Percentiles rank a stretch among this genome's conserved stretches.
phyloP scores from a whole-genome alignment of 2,888 invertebrate genomes.

The Iselma pallidipennis region DNA sequence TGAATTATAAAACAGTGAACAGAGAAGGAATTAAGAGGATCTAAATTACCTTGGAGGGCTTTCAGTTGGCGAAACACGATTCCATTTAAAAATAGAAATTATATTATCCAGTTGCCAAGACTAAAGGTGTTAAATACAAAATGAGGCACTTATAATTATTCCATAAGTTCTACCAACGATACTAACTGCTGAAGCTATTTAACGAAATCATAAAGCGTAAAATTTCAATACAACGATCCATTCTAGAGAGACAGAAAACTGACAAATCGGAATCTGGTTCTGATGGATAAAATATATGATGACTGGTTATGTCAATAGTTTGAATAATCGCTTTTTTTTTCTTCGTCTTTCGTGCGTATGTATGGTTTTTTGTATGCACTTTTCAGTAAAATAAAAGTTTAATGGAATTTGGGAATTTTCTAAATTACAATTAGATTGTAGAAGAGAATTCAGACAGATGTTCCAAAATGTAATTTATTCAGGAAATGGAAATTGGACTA shows the following conservation, averaged over 20 bases:
- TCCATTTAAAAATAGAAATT: slow-evolving; percentile 23
- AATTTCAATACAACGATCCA: slow-evolving; percentile 1
- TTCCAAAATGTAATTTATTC: neutral
- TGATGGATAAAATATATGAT: neutral
- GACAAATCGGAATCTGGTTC: neutral
- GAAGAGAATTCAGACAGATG: neutral
- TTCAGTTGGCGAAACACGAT: slow-evolving; percentile 16
- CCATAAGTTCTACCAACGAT: neutral
- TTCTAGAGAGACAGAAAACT: neutral
- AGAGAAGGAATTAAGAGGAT: slow-evolving; percentile 26
- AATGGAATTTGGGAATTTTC: neutral
- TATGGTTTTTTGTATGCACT: neutral
- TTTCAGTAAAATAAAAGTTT: neutral
- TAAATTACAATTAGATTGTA: neutral
- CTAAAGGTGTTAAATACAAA: slow-evolving; percentile 16
- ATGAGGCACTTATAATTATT: slow-evolving; percentile 13
- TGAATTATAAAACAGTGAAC: slow-evolving; percentile 17
- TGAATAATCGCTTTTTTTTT: no score
- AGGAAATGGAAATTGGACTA: neutral
- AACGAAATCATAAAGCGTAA: slow-evolving; percentile 6
- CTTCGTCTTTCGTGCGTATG: no score
- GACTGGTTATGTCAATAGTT: no score
- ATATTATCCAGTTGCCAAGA: slow-evolving; percentile 11
- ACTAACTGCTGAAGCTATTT: neutral
- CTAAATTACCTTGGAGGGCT: slow-evolving; percentile 28